These are phyloP conservation scores for Hartigia nigra DNA, from an alignment of 2,888 invertebrate species.

Conservation along the genomic window DNA sequence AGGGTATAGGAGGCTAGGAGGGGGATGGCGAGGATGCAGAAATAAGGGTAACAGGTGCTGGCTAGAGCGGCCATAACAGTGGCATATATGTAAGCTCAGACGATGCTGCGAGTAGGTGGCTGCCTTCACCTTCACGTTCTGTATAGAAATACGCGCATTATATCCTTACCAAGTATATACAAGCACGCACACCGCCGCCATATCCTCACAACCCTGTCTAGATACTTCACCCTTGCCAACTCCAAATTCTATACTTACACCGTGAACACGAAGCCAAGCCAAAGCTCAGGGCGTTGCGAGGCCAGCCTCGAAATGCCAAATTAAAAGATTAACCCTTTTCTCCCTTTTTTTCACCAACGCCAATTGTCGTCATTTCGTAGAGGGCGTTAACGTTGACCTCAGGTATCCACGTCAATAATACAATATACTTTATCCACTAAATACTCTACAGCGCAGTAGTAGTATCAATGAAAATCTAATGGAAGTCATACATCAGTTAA, in stretches of 20 bases:
- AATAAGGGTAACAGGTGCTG: slow-evolving; percentile 57
- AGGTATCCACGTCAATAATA: background rate
- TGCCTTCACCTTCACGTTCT: slow-evolving; percentile 28
- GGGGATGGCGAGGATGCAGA: slow-evolving; percentile 2
- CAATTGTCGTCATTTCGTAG: background rate
- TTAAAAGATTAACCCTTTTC: background rate
- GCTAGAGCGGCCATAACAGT: slow-evolving; percentile 44
- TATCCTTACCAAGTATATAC: slow-evolving; percentile 30
- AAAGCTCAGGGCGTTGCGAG: background rate
- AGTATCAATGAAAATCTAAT: background rate
- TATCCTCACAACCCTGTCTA: background rate
- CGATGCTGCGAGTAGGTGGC: slow-evolving; percentile 38
- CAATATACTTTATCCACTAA: background rate
- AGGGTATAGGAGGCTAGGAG: background rate
- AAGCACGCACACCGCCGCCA: background rate
- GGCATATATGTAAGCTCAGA: slow-evolving; percentile 32
- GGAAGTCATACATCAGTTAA: background rate
- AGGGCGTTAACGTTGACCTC: background rate
- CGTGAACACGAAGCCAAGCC: background rate
- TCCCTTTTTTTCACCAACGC: background rate
- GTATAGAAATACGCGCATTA: slow-evolving; percentile 50
- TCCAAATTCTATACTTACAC: background rate
- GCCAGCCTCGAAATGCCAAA: background rate
- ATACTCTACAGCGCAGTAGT: too few species aligned
- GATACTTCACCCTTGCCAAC: slow-evolving; percentile 8